Evolutionary conservation across 2,113 vertebrate species (phyloP).

Genomic region (human): GRCh38 chr6:102687001-102687500

Average conservation of each 20-base stretch:
- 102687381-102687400: not conserved
- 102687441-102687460: not conserved
- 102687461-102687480: not conserved
- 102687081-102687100: not conserved
- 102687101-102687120: not conserved
- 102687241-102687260: not conserved
- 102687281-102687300: not conserved
- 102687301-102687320: not conserved
- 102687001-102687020: not conserved
- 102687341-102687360: not conserved
- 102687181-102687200: not conserved
- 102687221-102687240: not conserved
- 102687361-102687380: not conserved
- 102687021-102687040: not conserved
- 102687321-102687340: not conserved
- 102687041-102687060: not conserved
- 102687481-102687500: not conserved
- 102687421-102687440: not conserved
- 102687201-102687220: not conserved
- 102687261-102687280: not conserved
- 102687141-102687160: not conserved
- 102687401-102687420: not conserved
- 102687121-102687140: not conserved
- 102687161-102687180: not conserved
- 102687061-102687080: rapidly evolving